phyloP scores from a whole-genome alignment of 1,140 invertebrate genomes.

The Euura saliciscinereae region DNA sequence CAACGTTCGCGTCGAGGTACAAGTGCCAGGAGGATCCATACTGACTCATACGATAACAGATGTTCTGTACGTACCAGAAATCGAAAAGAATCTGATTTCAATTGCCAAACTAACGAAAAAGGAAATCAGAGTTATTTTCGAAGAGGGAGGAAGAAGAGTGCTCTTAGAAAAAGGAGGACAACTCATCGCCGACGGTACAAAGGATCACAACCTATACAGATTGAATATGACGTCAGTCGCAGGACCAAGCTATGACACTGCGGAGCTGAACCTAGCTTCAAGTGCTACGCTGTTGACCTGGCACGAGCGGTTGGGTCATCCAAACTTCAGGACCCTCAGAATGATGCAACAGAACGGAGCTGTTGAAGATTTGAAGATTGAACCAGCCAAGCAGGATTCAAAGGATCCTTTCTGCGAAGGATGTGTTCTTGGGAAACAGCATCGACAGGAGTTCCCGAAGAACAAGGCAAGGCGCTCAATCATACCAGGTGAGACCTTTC shows the following conservation, averaged over 20 bases:
- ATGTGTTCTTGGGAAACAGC: conserved; percentile 40
- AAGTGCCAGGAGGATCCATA: neutral
- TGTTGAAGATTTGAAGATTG: conserved; percentile 11
- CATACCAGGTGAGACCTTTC: no score
- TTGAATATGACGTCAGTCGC: neutral
- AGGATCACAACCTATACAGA: neutral
- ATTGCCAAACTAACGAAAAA: conserved; percentile 21
- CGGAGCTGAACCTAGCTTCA: neutral
- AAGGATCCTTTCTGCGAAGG: conserved; percentile 24
- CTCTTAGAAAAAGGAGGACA: no score
- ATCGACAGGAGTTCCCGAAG: conserved; percentile 33
- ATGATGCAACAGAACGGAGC: neutral
- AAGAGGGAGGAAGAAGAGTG: no score
- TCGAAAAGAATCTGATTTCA: conserved; percentile 27
- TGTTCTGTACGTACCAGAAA: conserved; percentile 22
- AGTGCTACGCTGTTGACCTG: neutral
- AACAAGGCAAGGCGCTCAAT: no score
- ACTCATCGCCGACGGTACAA: no score
- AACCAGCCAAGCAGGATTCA: neutral
- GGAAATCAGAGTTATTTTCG: conserved; percentile 20
- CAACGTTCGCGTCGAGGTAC: conserved; percentile 3
- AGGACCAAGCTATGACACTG: no score
- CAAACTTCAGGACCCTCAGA: conserved; percentile 8
- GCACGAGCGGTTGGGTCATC: conserved; percentile 10
- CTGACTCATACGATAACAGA: conserved; percentile 9